Evolutionary conservation across 2,113 vertebrate genomes (phyloP).

Genomic region (Gnathonemus longibarbis): DNA sequence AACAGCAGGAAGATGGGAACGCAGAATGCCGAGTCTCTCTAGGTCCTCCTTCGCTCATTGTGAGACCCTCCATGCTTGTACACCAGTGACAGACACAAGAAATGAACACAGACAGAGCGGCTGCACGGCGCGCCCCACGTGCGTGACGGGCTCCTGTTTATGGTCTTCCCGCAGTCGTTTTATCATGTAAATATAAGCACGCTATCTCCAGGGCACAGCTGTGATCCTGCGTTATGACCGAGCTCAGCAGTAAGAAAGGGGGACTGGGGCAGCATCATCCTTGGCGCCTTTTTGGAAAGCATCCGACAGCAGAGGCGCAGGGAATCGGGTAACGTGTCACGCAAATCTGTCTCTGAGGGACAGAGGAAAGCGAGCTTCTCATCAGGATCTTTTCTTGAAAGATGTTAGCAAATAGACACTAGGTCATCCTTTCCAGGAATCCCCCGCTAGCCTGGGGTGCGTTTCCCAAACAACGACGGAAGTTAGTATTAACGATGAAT

Average conservation of each 20-base stretch:
- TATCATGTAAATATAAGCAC: background rate
- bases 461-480: no score
- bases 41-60: background rate
- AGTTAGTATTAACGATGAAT: no score
- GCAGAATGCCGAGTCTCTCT: background rate
- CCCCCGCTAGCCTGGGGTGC: background rate
- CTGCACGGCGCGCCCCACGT: background rate
- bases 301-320: background rate
- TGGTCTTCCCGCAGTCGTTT: background rate
- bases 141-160: background rate
- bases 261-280: background rate
- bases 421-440: background rate
- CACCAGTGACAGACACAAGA: background rate
- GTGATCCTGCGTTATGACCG: background rate
- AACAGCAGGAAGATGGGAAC: conserved; percentile 22
- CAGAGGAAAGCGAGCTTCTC: background rate
- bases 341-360: background rate
- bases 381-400: background rate
- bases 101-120: no score
- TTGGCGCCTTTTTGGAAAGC: background rate
- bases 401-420: background rate
- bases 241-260: background rate
- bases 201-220: background rate
- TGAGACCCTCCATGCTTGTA: background rate
- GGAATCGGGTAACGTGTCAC: background rate